Conservation (phyloP, 2,113 vertebrate genomes). For the Forbesichthys agassizii region DNA sequence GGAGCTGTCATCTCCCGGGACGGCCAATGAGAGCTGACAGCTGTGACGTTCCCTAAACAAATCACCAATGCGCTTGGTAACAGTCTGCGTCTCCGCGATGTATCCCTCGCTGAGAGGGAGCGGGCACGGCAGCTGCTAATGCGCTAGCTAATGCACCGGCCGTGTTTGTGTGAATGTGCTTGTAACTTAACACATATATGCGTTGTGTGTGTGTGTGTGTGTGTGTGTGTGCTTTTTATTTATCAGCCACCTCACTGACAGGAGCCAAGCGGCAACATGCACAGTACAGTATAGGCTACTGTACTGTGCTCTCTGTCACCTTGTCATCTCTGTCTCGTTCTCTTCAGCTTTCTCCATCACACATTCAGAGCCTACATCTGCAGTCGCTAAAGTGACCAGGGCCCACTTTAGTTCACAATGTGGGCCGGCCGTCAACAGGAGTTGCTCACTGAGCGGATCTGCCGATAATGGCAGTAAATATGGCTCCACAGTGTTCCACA, state of each 20-base stretch:
- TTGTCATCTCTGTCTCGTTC: conserved; percentile 34
- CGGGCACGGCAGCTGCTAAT: conserved; percentile 61
- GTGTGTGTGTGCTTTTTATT: background rate
- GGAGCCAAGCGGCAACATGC: conserved; percentile 24
- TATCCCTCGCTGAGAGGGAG: conserved; percentile 63
- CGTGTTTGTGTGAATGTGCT: conserved; percentile 15
- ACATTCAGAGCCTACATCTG: background rate
- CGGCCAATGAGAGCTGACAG: conserved; percentile 74
- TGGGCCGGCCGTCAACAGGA: too few species aligned
- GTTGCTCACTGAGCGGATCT: too few species aligned
- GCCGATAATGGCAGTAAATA: too few species aligned
- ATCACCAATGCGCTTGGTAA: conserved; percentile 74
- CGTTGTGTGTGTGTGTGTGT: conserved; percentile 18
- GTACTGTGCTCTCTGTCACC: too few species aligned
- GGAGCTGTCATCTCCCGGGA: conserved; percentile 68
- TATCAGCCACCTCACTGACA: conserved; percentile 30
- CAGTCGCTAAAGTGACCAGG: too few species aligned
- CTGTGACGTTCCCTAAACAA: conserved; percentile 76
- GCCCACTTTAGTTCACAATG: too few species aligned
- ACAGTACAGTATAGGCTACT: background rate
- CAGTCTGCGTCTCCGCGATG: conserved; percentile 71
- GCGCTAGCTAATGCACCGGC: conserved; percentile 61
- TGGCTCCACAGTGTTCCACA: too few species aligned
- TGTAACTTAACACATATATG: background rate
- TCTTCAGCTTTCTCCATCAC: conserved; percentile 31